Conservation (phyloP, 2,888 invertebrate species). For the Drosophila niveifrons region DNA sequence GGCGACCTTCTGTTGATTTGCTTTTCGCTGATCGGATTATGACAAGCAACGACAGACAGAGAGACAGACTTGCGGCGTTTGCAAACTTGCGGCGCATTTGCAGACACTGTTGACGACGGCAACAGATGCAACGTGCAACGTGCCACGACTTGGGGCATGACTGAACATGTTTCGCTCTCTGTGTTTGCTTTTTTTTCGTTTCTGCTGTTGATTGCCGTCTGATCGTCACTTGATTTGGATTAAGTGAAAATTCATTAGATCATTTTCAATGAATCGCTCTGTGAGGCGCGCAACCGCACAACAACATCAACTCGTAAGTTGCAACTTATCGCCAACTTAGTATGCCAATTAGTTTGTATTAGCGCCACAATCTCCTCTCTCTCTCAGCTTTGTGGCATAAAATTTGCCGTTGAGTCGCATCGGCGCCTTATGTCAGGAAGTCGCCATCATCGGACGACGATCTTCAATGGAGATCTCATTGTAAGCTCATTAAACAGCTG, state of each 20-base stretch:
- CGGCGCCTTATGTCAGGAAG: conserved; percentile 57
- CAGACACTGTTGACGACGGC: conserved; percentile 70
- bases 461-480: conserved; percentile 34
- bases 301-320: conserved; percentile 11
- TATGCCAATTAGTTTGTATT: conserved; percentile 75
- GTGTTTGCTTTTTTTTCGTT: too few relatives aligned
- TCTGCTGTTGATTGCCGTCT: conserved; percentile 62
- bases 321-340: conserved; percentile 57
- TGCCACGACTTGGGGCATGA: conserved; percentile 3
- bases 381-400: too few relatives aligned
- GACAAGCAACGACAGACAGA: conserved; percentile 76
- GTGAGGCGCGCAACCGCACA: conserved; percentile 71
- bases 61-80: conserved; percentile 10
- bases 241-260: conserved; percentile 81
- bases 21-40: conserved; percentile 80
- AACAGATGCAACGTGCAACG: conserved; percentile 66
- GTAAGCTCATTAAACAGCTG: conserved; percentile 64
- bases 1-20: conserved; percentile 1
- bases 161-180: conserved; percentile 21
- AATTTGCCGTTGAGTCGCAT: conserved; percentile 12
- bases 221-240: conserved; percentile 81
- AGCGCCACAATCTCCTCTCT: conserved; percentile 42
- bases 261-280: conserved; percentile 56
- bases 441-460: conserved; percentile 14
- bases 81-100: conserved; percentile 43